Percentiles rank a stretch among this genome's conserved stretches.
These are phyloP conservation scores for Heliocidaris erythrogramma DNA, from an alignment of 35 echinoderm and acorn worm genomes.

Conservation along the genomic window DNA sequence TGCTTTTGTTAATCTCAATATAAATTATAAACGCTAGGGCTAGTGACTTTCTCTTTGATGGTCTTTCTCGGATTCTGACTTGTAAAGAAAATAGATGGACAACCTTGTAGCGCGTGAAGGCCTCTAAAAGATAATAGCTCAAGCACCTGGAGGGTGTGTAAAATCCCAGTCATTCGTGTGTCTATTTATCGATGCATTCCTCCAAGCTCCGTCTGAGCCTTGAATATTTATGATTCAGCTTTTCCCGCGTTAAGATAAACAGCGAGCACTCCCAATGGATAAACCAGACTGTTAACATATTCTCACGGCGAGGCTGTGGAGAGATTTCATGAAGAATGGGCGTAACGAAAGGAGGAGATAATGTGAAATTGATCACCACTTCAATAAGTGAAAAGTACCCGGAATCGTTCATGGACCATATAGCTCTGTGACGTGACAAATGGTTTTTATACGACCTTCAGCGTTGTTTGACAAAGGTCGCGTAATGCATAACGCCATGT, in stretches of 20 bases:
- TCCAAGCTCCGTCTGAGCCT: not conserved
- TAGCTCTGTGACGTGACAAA: not conserved
- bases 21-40: not conserved
- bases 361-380: constrained; percentile 3
- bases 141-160: not conserved
- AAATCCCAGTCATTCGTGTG: constrained; percentile 9
- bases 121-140: not conserved
- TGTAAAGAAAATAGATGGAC: not conserved
- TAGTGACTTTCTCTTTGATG: not conserved
- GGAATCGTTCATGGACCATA: not conserved
- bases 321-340: not conserved
- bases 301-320: not conserved
- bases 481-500: not conserved
- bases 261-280: not conserved
- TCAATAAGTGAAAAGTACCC: not conserved
- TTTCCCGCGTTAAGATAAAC: not conserved
- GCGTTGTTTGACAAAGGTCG: not conserved
- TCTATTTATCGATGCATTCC: constrained; percentile 17
- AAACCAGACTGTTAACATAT: not conserved
- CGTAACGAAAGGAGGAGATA: not conserved
- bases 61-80: not conserved
- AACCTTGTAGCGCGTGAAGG: not conserved
- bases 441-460: not conserved
- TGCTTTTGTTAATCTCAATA: not conserved
- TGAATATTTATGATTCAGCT: not conserved